Conservation (phyloP, 1,140 invertebrate species). For the Oscheius sp. region DNA sequence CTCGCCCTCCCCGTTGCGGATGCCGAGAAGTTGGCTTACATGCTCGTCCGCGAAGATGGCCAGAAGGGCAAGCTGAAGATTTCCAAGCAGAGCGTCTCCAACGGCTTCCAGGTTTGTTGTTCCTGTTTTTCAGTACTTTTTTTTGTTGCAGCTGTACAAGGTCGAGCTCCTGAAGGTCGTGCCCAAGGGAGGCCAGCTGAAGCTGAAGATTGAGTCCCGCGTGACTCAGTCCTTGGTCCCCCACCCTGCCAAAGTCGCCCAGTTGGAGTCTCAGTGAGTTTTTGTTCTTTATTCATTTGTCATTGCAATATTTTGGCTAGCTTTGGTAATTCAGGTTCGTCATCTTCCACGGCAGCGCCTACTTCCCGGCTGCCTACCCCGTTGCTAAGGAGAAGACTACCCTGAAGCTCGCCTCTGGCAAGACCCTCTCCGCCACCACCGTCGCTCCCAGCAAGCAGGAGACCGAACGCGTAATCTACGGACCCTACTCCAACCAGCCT, state of each 20-base stretch:
- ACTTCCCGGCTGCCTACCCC: conserved; percentile 46
- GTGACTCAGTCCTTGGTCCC: conserved; percentile 46
- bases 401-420: conserved; percentile 44
- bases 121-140: conserved; percentile 12
- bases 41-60: conserved; percentile 32
- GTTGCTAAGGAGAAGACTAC: conserved; percentile 46
- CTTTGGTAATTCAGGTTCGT: conserved; percentile 47
- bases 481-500: conserved; percentile 51
- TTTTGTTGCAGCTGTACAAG: conserved; percentile 40
- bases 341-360: conserved; percentile 44
- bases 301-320: not conserved
- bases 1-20: conserved; percentile 14
- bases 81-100: not conserved
- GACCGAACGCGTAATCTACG: conserved; percentile 49
- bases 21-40: not conserved
- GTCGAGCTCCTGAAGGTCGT: conserved; percentile 47
- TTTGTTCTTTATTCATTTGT: conserved; percentile 9
- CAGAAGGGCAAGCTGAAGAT: conserved; percentile 17
- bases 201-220: conserved; percentile 43
- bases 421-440: conserved; percentile 50
- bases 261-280: conserved; percentile 54
- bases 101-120: conserved; percentile 13
- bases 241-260: conserved; percentile 49
- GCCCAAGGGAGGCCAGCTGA: conserved; percentile 38
- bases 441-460: conserved; percentile 46